phyloP scores from a whole-genome alignment of 2,113 vertebrate species.

The Phyllostomus discolor region DNA sequence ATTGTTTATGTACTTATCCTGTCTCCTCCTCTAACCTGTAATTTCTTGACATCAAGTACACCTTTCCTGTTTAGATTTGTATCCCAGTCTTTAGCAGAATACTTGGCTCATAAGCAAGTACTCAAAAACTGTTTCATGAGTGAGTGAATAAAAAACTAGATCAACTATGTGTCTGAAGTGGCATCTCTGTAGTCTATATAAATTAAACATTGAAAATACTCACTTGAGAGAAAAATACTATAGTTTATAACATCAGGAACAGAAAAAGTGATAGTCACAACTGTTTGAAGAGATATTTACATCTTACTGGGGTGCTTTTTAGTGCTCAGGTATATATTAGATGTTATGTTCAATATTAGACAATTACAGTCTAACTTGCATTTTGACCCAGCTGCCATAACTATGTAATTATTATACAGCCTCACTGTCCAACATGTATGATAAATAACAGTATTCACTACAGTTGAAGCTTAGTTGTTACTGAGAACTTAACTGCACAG shows the following conservation, averaged over 20 bases:
- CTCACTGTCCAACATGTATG: background rate
- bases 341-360: background rate
- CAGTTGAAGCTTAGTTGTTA: slow-evolving; percentile 21
- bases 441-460: slow-evolving; percentile 8
- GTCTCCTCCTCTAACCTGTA: background rate
- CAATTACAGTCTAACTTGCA: background rate
- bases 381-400: background rate
- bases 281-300: slow-evolving; percentile 35
- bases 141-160: background rate
- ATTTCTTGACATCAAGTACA: background rate
- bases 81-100: background rate
- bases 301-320: background rate
- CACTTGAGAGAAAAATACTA: background rate
- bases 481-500: slow-evolving; percentile 11
- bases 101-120: background rate
- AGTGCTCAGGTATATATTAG: background rate
- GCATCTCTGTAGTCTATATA: background rate
- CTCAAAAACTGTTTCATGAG: slow-evolving; percentile 27
- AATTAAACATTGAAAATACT: slow-evolving; percentile 42
- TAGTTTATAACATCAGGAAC: background rate
- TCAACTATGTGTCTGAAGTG: background rate
- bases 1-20: background rate
- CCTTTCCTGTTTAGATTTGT: background rate
- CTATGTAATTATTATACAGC: background rate
- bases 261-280: background rate